Base-by-base conservation (phyloP, 2,797 vertebrate species). In the Girardinus metallicus region DNA sequence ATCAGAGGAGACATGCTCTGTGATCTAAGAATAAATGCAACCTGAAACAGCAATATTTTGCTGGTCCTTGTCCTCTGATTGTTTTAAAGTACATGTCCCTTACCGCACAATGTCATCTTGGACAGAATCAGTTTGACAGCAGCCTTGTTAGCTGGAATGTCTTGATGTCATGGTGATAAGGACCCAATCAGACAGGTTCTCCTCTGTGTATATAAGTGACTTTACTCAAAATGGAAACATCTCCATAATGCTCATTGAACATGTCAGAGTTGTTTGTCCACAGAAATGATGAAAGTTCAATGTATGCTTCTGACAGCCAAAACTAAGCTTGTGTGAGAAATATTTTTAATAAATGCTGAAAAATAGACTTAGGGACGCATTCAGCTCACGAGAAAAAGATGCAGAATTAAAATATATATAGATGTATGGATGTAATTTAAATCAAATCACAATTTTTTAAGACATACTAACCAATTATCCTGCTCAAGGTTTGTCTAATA, bases 121-220 rank as follows among this genome's bases (percentile, higher is more conserved):
- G 80, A 91, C 90, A 43, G 66, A 93, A 92, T 94, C 83, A 75
- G 53, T 81, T 81, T 93, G 94, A 92, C 95, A 93, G 88, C 60
- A 41, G 80, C 76, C 77, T 72, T 84, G 80, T 93, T 86, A 85
- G 73, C 53, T 79, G 83, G 85, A 89, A 84, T 53, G 76, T 87
- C 83, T 86, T 78, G 57, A 89, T 92, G 91, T 88, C 85, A 74
- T 26, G 11, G 80, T 92, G 92, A 95, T 93, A 92, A 93, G 89
- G 84, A 92, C 77, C 91, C 91, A 92, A 90, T 92, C 81, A 91
- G 94, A 93, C 93, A 89, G 92, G 86, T 74, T 76, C 74, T 93
- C 92, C 89, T 92, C 79, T 83, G 90, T 83, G 90, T 84, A 83
- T 73, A 78, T 43, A 76, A 77, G 80, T 84, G 87, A 88, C 91